A percentile compares a stretch with the other conserved stretches of the same genome.
phyloP scores from a whole-genome alignment of 1,140 invertebrate species.

The Littorina saxatilis region DNA sequence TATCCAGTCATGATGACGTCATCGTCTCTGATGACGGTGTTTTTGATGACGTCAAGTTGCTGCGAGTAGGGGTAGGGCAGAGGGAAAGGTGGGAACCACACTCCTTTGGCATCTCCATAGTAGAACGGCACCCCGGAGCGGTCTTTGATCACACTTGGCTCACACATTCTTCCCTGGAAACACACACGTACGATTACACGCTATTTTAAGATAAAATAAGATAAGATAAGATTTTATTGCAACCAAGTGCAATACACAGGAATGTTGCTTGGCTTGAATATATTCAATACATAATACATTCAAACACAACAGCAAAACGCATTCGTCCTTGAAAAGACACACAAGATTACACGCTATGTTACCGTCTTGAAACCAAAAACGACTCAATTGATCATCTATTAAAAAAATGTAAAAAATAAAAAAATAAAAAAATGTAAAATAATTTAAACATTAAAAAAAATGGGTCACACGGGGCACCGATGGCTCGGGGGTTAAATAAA shows the following conservation, averaged over 20 bases:
- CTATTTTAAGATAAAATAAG: background rate
- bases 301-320: no score
- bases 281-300: no score
- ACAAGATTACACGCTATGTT: background rate
- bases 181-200: background rate
- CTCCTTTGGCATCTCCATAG: constrained; percentile 6
- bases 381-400: no score
- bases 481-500: no score
- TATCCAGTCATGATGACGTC: constrained; percentile 28
- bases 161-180: background rate
- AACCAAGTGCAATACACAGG: background rate
- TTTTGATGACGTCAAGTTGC: constrained; percentile 22
- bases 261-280: background rate
- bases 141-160: constrained; percentile 10
- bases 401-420: no score
- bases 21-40: constrained; percentile 31
- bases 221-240: background rate
- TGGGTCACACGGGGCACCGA: no score
- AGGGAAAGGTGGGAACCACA: constrained; percentile 28
- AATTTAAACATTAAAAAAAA: no score
- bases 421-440: no score
- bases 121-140: constrained; percentile 19
- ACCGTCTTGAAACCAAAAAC: background rate
- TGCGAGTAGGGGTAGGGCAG: constrained; percentile 22
- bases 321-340: no score